phyloP scores from a whole-genome alignment of 2,113 vertebrate species.

The Pollachius pollachius region DNA sequence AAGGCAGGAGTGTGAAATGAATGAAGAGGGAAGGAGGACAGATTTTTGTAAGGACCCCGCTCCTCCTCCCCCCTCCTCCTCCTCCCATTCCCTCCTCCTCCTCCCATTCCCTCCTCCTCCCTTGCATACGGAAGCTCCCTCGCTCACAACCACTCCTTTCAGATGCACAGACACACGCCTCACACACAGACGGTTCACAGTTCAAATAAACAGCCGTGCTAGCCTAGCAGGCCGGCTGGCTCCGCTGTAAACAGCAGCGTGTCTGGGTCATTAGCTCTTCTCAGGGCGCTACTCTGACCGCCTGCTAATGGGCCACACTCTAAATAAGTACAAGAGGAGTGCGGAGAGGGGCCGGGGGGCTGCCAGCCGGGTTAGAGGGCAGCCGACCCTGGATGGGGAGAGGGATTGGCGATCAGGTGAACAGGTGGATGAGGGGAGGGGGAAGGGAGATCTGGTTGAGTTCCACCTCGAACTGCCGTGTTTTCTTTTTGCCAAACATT shows the following conservation, averaged over 20 bases:
- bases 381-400: no score
- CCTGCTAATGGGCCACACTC: slow-evolving; percentile 52
- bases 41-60: slow-evolving; percentile 42
- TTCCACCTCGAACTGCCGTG: no score
- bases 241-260: slow-evolving; percentile 51
- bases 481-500: no score
- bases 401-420: not conserved
- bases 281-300: slow-evolving; percentile 45
- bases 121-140: slow-evolving; percentile 29
- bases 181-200: slow-evolving; percentile 59
- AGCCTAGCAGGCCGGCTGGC: slow-evolving; percentile 21
- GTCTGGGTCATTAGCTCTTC: slow-evolving; percentile 38
- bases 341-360: not conserved
- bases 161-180: slow-evolving; percentile 40
- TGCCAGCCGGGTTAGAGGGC: no score
- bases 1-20: slow-evolving; percentile 64
- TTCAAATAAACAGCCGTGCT: slow-evolving; percentile 72
- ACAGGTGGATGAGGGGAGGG: not conserved
- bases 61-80: slow-evolving; percentile 12
- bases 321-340: slow-evolving; percentile 26
- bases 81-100: slow-evolving; percentile 14
- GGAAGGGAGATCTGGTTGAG: no score
- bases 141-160: slow-evolving; percentile 36
- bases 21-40: slow-evolving; percentile 43
- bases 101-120: slow-evolving; percentile 9